phyloP scores from a whole-genome alignment of 2,113 vertebrate species.

The Orycteropus afer region DNA sequence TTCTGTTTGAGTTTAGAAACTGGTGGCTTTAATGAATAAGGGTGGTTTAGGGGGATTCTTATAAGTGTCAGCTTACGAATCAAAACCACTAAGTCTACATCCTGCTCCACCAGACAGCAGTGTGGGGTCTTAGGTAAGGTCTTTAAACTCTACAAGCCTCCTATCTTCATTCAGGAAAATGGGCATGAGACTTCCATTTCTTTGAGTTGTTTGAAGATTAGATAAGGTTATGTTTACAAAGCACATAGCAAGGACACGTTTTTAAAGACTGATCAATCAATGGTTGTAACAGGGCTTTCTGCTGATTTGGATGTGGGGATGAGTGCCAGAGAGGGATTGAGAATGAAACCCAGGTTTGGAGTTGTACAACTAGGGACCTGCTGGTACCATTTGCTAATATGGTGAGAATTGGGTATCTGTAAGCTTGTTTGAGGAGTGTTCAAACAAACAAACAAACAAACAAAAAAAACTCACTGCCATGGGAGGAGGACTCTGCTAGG shows the following conservation, averaged over 20 bases:
- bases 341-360: not conserved
- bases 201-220: not conserved
- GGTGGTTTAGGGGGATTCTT: not conserved
- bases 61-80: not conserved
- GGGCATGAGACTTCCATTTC: not conserved
- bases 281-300: not conserved
- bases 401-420: not conserved
- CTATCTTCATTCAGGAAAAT: not conserved
- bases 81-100: not conserved
- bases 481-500: not conserved
- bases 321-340: not conserved
- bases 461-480: too few relatives aligned
- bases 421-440: not conserved
- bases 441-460: too few relatives aligned
- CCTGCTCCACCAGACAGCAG: not conserved
- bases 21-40: too few relatives aligned
- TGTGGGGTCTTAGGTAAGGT: not conserved
- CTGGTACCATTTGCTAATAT: not conserved
- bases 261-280: not conserved
- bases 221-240: not conserved
- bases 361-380: not conserved
- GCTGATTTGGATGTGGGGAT: not conserved
- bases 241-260: not conserved
- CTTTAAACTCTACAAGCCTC: not conserved
- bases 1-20: not conserved